phyloP scores from a whole-genome alignment of 2,113 vertebrate genomes.

The Aythya baeri region DNA sequence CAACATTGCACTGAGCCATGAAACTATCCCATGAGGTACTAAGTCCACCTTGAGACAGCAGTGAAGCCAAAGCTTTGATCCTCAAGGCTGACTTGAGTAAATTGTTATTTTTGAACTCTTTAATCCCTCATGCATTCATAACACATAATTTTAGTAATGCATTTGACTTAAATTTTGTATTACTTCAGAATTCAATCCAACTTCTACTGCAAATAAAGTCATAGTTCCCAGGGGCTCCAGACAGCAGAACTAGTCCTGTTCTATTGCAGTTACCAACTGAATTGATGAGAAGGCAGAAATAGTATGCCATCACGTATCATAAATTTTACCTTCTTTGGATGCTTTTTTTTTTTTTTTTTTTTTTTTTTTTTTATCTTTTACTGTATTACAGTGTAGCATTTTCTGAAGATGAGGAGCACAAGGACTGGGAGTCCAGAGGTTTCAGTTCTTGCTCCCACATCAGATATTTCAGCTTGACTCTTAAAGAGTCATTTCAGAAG shows the following conservation, averaged over 20 bases:
- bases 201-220: slow-evolving; percentile 19
- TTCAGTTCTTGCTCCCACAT: background rate
- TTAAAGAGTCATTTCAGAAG: background rate
- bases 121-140: slow-evolving; percentile 42
- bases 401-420: background rate
- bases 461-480: background rate
- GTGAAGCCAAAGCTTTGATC: slow-evolving; percentile 54
- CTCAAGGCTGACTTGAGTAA: slow-evolving; percentile 56
- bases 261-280: background rate
- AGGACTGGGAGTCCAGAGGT: background rate
- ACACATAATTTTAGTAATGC: slow-evolving; percentile 30
- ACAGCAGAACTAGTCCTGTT: background rate
- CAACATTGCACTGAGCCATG: slow-evolving; percentile 12
- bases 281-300: background rate
- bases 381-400: background rate
- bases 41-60: slow-evolving; percentile 49
- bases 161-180: slow-evolving; percentile 25
- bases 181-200: slow-evolving; percentile 23
- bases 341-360: background rate
- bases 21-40: slow-evolving; percentile 27
- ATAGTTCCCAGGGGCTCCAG: background rate
- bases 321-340: background rate
- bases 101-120: slow-evolving; percentile 51
- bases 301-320: background rate
- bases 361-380: background rate